A percentile compares a stretch with the other conserved stretches of the same genome.
Conservation (phyloP, 1,140 invertebrate species). For the Macrobrachium nipponense region DNA sequence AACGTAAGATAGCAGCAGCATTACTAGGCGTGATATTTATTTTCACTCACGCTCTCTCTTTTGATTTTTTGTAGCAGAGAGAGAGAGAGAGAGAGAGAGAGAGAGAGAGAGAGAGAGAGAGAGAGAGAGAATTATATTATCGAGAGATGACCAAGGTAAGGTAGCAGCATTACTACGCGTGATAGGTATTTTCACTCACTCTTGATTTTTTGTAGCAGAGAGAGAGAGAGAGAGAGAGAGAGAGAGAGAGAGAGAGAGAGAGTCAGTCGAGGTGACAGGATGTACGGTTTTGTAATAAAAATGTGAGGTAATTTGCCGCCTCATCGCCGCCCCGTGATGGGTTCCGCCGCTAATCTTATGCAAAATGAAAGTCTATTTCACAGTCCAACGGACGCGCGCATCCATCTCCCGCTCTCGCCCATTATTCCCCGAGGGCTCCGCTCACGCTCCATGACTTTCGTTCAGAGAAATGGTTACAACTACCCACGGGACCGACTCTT, state of each 20-base stretch:
- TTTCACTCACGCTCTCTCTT: not conserved
- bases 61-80: too few species aligned
- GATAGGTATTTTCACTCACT: too few species aligned
- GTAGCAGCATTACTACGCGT: not conserved
- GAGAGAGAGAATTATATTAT: not conserved
- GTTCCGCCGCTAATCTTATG: slow-evolving; percentile 55
- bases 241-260: slow-evolving; percentile 4
- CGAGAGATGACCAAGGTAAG: not conserved
- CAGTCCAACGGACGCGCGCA: slow-evolving; percentile 34
- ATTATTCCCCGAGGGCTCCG: slow-evolving; percentile 34
- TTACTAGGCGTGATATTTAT: not conserved
- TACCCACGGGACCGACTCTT: slow-evolving; percentile 34
- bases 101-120: not conserved
- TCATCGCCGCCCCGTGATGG: slow-evolving; percentile 46
- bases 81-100: not conserved
- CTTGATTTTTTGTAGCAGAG: too few species aligned
- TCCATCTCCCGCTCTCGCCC: slow-evolving; percentile 41
- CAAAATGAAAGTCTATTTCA: slow-evolving; percentile 57
- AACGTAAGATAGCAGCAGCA: not conserved
- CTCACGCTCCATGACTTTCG: slow-evolving; percentile 52
- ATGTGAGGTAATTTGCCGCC: slow-evolving; percentile 52
- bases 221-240: not conserved
- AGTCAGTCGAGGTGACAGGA: not conserved
- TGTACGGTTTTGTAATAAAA: slow-evolving; percentile 43
- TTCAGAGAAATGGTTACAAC: slow-evolving; percentile 28